Evolutionary conservation across 2,797 vertebrate species (phyloP), one percentile per base, ranked within the genome.

Genomic region (Mormyrus hasselquistii): DNA sequence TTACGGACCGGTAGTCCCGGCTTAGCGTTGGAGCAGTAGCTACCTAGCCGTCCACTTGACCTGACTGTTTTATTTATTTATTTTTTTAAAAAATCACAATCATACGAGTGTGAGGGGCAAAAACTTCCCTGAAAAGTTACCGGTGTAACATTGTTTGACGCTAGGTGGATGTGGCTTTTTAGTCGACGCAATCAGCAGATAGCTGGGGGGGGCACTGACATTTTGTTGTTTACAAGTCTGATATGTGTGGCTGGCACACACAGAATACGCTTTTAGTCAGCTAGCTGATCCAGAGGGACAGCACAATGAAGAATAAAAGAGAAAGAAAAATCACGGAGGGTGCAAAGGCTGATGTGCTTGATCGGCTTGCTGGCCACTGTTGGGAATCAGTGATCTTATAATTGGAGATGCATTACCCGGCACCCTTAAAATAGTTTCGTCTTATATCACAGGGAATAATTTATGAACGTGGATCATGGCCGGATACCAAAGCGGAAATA

Each of bases 391-490:
- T 29, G 47, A 16, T 86, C 52, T 86, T 34, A 86, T 52, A 86
- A 52, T 34, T 52, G 29, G 49, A 86, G 84, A 34, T 86, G 84
- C 52, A 86, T 86, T 53, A 86, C 49, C 84, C 47, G 50, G 49
- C 50, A 29, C 84, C 47, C 84, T 86, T 29, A 34, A 86, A 86
- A 87, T 59, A 87, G 86, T 57, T 59, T 87, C 29, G 53, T 41
- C 52, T 87, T 87, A 12, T 52, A 87, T 87, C 86, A 87, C 52
- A 59, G 50, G 29, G 52, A 87, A 87, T 59, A 57, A 59, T 87
- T 87, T 57, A 87, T 87, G 86, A 87, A 57, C 12, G 53, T 87
- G 86, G 50, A 62, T 87, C 86, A n/a, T 87, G 53, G 52, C 86
- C 53, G 86, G 86, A 87, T 44, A 87, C 86, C 86, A 41, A 50